Percentiles rank a stretch among this genome's conserved stretches.
phyloP scores from a whole-genome alignment of 2,888 invertebrate genomes.

The Drosophila recens region DNA sequence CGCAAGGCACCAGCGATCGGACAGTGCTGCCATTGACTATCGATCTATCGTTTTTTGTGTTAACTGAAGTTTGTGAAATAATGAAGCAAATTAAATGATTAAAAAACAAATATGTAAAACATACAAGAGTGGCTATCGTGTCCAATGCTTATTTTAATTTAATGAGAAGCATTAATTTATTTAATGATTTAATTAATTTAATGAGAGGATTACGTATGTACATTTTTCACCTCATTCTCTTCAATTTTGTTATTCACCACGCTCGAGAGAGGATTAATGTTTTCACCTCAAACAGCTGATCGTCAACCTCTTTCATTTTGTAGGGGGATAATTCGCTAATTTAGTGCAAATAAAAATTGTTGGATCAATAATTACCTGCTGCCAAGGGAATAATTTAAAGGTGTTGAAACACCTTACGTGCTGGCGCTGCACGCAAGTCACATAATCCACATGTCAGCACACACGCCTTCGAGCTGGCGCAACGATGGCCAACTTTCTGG shows the following conservation, averaged over 20 bases:
- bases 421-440: constrained; percentile 41
- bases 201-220: not conserved
- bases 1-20: constrained; percentile 32
- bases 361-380: constrained; percentile 64
- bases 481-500: constrained; percentile 77
- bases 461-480: constrained; percentile 8
- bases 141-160: constrained; percentile 10
- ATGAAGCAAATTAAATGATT: constrained; percentile 63
- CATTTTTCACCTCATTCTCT: not conserved
- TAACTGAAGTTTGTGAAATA: constrained; percentile 60
- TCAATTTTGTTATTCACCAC: not conserved
- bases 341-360: constrained; percentile 39
- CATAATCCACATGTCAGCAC: constrained; percentile 37
- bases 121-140: constrained; percentile 14
- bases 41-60: constrained; percentile 61
- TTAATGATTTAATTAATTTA: too few species aligned
- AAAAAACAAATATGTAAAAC: constrained; percentile 64
- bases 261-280: not conserved
- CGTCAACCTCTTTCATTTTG: constrained; percentile 5
- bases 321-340: constrained; percentile 10
- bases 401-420: constrained; percentile 73
- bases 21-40: constrained; percentile 47
- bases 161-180: too few species aligned
- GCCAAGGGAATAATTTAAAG: constrained; percentile 61
- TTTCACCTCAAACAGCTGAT: constrained; percentile 32